Percentiles rank a stretch among this genome's conserved stretches.
phyloP scores from a whole-genome alignment of 2,888 invertebrate genomes.

The Cantharis rufa region DNA sequence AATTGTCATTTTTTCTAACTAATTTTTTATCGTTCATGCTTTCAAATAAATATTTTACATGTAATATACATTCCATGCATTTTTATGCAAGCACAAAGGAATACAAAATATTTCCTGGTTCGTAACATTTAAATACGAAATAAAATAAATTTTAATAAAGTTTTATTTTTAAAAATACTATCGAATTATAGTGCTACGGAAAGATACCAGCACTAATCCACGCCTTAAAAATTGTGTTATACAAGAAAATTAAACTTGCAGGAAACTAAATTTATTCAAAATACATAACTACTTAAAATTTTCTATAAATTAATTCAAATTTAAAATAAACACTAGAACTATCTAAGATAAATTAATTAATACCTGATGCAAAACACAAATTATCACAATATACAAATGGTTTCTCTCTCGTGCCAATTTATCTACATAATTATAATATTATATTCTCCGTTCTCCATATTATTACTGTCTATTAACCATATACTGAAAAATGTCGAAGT shows the following conservation, averaged over 20 bases:
- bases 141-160: not conserved
- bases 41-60: not conserved
- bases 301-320: no score
- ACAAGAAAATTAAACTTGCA: not conserved
- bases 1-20: not conserved
- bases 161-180: not conserved
- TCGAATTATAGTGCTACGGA: not conserved
- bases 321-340: not conserved
- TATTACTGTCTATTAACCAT: no score
- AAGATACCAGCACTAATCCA: not conserved
- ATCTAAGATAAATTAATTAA: not conserved
- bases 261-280: not conserved
- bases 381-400: not conserved
- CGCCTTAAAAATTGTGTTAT: not conserved
- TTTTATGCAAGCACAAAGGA: not conserved
- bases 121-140: not conserved
- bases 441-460: no score
- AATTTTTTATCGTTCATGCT: no score
- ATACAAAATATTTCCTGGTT: not conserved
- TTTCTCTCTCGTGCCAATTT: not conserved
- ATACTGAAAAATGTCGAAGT: no score
- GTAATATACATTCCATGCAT: not conserved
- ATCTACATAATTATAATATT: no score
- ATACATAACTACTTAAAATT: not conserved
- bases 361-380: not conserved